Conservation (phyloP, 2,113 vertebrate species). For the Girardinichthys multiradiatus region DNA sequence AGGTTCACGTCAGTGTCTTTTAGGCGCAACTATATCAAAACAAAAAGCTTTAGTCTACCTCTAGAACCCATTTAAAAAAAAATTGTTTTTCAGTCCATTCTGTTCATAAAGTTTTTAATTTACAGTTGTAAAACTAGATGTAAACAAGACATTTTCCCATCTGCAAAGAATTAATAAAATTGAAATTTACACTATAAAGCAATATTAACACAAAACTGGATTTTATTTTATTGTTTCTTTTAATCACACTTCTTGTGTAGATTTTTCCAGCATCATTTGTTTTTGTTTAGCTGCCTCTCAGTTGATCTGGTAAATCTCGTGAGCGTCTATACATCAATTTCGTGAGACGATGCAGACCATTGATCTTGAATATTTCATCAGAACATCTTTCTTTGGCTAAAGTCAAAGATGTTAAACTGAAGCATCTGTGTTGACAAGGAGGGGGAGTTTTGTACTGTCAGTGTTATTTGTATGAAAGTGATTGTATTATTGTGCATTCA, state of each 20-base stretch:
- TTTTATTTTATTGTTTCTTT: not conserved
- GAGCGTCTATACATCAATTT: slow-evolving; percentile 1
- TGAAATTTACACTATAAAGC: slow-evolving; percentile 11
- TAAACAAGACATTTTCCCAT: slow-evolving; percentile 46
- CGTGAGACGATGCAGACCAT: not conserved
- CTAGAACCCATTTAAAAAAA: not conserved
- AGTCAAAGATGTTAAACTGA: not conserved
- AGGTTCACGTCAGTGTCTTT: slow-evolving; percentile 7
- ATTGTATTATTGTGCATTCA: not conserved
- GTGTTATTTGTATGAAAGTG: not conserved
- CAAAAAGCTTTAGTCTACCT: slow-evolving; percentile 25
- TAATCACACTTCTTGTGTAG: not conserved
- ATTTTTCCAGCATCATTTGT: slow-evolving; percentile 1
- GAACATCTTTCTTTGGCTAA: slow-evolving; percentile 38
- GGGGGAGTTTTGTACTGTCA: too few relatives aligned
- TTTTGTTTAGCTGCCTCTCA: slow-evolving; percentile 50
- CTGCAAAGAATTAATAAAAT: not conserved
- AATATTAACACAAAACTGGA: not conserved
- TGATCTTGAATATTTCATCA: slow-evolving; percentile 7
- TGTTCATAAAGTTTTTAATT: slow-evolving; percentile 4
- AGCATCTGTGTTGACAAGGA: not conserved
- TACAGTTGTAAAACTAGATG: slow-evolving; percentile 28
- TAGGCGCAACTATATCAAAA: slow-evolving; percentile 52
- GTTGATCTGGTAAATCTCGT: not conserved
- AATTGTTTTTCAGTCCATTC: slow-evolving; percentile 17